Percentiles rank a stretch among this genome's conserved stretches.
Conservation (phyloP, 2,888 invertebrate species). For the Brenthis ino region DNA sequence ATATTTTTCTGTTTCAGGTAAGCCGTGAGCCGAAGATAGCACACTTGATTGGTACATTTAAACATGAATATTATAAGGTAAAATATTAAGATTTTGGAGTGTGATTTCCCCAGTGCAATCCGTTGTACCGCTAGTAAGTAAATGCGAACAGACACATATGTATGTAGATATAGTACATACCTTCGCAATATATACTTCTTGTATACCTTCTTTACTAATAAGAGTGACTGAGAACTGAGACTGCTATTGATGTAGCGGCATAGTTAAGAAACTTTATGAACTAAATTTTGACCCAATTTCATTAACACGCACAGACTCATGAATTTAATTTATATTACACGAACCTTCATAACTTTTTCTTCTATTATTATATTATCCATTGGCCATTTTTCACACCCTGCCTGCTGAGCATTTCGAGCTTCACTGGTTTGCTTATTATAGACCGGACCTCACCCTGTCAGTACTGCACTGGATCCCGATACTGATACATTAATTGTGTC, state of each 20-base stretch:
- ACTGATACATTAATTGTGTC: slow-evolving; percentile 36
- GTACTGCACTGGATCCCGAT: slow-evolving; percentile 54
- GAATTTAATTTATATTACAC: slow-evolving; percentile 12
- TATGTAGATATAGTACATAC: no score
- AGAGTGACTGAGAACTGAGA: no score
- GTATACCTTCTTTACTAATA: no score
- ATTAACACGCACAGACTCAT: background rate
- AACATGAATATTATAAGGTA: slow-evolving; percentile 37
- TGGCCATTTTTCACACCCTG: slow-evolving; percentile 59
- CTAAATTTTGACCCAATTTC: background rate
- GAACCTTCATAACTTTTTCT: slow-evolving; percentile 8
- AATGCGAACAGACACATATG: background rate
- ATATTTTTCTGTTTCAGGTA: slow-evolving; percentile 37
- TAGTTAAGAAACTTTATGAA: background rate
- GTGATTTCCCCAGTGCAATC: slow-evolving; percentile 6
- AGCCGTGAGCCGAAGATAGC: slow-evolving; percentile 38
- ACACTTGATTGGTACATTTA: slow-evolving; percentile 37
- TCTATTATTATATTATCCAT: slow-evolving; percentile 36
- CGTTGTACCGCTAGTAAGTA: slow-evolving; percentile 7
- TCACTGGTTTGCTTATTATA: slow-evolving; percentile 64
- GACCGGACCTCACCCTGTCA: slow-evolving; percentile 45
- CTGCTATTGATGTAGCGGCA: no score
- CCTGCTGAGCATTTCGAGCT: slow-evolving; percentile 56
- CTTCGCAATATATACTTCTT: no score
- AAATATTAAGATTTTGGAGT: slow-evolving; percentile 12